phyloP scores from a whole-genome alignment of 2,888 invertebrate species.

The Spicauda simplicius region DNA sequence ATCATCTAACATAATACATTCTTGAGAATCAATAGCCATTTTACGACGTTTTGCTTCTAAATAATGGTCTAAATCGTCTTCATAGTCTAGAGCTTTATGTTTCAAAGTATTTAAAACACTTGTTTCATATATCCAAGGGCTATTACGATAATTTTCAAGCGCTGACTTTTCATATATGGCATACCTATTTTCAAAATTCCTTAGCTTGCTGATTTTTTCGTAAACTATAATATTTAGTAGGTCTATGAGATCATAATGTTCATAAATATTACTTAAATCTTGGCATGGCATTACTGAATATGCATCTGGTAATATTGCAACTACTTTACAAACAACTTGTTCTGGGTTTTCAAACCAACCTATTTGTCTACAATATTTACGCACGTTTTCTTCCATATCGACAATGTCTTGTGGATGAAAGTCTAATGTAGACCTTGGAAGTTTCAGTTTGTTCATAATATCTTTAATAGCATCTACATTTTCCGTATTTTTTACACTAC shows the following conservation, averaged over 20 bases:
- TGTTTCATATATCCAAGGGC: conserved; percentile 85
- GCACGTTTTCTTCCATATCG: conserved; percentile 75
- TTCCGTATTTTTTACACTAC: conserved; percentile 81
- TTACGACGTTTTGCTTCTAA: conserved; percentile 74
- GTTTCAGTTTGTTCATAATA: conserved; percentile 81
- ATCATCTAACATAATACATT: conserved; percentile 73
- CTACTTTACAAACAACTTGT: conserved; percentile 78
- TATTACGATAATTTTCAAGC: conserved; percentile 79
- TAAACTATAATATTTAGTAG: conserved; percentile 82
- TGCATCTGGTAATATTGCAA: conserved; percentile 70
- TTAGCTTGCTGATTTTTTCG: conserved; percentile 80
- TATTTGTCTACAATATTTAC: conserved; percentile 78
- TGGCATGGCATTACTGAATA: conserved; percentile 65
- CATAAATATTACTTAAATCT: conserved; percentile 67
- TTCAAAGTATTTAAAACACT: conserved; percentile 62
- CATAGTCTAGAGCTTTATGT: conserved; percentile 65
- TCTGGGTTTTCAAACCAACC: conserved; percentile 78
- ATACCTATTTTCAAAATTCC: conserved; percentile 72
- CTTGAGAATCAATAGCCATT: conserved; percentile 64
- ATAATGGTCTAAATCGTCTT: conserved; percentile 68
- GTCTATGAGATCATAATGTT: conserved; percentile 79
- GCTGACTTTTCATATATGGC: conserved; percentile 85
- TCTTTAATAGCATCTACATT: conserved; percentile 79
- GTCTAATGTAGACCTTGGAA: conserved; percentile 75
- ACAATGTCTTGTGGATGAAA: conserved; percentile 74